Base-by-base conservation (phyloP, 2,797 vertebrate genomes). In the Cossypha heuglini region DNA sequence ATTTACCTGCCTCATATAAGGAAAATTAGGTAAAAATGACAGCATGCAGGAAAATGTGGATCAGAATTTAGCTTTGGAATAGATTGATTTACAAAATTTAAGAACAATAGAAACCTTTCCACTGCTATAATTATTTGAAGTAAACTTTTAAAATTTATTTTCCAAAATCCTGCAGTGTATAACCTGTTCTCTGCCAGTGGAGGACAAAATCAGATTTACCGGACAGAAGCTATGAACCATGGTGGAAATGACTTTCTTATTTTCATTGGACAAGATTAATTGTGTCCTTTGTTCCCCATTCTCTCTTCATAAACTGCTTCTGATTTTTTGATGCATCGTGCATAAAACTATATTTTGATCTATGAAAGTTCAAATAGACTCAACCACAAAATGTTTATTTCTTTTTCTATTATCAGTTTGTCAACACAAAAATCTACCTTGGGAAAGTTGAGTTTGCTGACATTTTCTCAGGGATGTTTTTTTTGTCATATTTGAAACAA, bases 1-100 rank as follows among this genome's bases (percentile, higher is more conserved):
- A 83, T 94, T 93, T 91, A 88, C 49, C 69, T 91, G 54, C 24
- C 6, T 52, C 29, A 45, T 84, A 35, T 37, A 76, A 79, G n/a
- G 25, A 33, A 92, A 95, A 77, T 86, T 42, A 83, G 29, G 59
- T 63, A 43, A 82, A 92, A 92, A 21, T 4, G 22, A 37, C 48
- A 59, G 6, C 25, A 13, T 46, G 66, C 26, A 69, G 35, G 28
- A 22, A 88, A 93, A 89, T 35, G 14, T 63, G 61, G 18, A 43
- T 78, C 25, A 71, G 51, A 83, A 92, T 74, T 82, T 54, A 69
- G 14, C 25, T 88, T 89, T 91, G 38, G 29, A 94, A 84, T 61
- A 72, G 3, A 42, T 54, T 63, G 33, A 71, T 84, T 75, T 84
- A 72, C 13, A 89, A 83, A 87, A 58, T 7, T 28, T 55, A 91